Conservation (phyloP, 2,888 invertebrate genomes). For the Lysandra coridon region DNA sequence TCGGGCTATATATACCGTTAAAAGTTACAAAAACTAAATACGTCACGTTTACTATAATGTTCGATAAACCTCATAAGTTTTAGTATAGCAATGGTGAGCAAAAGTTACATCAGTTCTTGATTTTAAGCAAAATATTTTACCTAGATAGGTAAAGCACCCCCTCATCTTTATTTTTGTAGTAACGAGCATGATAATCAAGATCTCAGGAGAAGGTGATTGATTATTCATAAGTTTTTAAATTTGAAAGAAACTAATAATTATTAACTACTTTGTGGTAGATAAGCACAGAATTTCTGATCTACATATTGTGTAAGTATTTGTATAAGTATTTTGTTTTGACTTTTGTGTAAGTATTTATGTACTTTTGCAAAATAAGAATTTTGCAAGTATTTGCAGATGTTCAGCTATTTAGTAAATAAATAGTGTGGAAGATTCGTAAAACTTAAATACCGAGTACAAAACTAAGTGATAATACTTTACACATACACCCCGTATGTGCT, state of each 20-base stretch:
- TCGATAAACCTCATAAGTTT: background rate
- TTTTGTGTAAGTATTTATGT: too few relatives aligned
- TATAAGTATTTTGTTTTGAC: too few relatives aligned
- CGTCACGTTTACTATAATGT: slow-evolving; percentile 11
- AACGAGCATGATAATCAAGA: too few relatives aligned
- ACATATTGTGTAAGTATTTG: too few relatives aligned
- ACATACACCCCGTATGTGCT: too few relatives aligned
- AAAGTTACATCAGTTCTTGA: slow-evolving; percentile 35
- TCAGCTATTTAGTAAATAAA: background rate
- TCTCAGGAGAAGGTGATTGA: too few relatives aligned
- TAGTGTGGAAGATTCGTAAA: background rate
- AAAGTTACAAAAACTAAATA: background rate
- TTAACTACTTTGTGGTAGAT: too few relatives aligned
- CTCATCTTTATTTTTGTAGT: too few relatives aligned
- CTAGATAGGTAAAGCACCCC: background rate
- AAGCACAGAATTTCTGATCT: too few relatives aligned
- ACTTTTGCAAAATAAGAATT: background rate
- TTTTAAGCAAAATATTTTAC: background rate
- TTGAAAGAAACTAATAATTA: too few relatives aligned
- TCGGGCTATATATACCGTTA: background rate
- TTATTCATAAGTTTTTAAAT: too few relatives aligned
- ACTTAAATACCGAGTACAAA: background rate
- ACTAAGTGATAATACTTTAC: too few relatives aligned
- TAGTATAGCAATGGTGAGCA: background rate
- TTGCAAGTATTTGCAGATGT: background rate